Percentiles rank a stretch among this genome's conserved stretches.
These are phyloP conservation scores for Drosophila kohkoa DNA, from an alignment of 1,140 invertebrate species.

Conservation along the genomic window DNA sequence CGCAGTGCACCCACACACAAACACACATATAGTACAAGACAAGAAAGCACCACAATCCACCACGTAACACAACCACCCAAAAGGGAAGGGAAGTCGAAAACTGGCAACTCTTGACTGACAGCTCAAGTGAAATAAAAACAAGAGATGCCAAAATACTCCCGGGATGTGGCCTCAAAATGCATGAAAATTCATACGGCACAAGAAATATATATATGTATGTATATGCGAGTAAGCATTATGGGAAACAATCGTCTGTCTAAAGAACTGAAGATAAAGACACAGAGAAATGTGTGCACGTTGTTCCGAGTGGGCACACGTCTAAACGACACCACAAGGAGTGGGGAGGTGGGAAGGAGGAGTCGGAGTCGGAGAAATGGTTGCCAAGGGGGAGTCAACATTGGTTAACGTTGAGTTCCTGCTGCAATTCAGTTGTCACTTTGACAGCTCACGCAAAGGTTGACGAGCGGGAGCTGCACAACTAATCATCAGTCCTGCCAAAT, in stretches of 20 bases:
- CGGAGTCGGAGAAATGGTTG: conserved; percentile 8
- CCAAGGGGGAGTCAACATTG: conserved; percentile 55
- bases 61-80: conserved; percentile 9
- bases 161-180: conserved; percentile 71
- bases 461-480: conserved; percentile 50
- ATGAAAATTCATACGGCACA: conserved; percentile 77
- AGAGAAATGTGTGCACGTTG: conserved; percentile 24
- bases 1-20: conserved; percentile 56
- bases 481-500: conserved; percentile 43
- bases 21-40: no score
- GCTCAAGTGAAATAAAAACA: conserved; percentile 56
- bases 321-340: conserved; percentile 8
- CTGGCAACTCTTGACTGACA: conserved; percentile 59
- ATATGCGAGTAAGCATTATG: conserved; percentile 39
- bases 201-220: conserved; percentile 35
- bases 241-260: conserved; percentile 74
- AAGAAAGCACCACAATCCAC: neutral
- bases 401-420: conserved; percentile 63
- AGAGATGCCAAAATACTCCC: conserved; percentile 68
- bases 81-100: neutral
- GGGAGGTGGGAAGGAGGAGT: neutral
- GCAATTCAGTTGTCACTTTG: conserved; percentile 81
- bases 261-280: conserved; percentile 19
- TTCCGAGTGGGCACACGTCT: conserved; percentile 35
- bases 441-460: conserved; percentile 81